Base-by-base conservation (phyloP, 2,113 vertebrate species). In the Drymodes brunneopygia region DNA sequence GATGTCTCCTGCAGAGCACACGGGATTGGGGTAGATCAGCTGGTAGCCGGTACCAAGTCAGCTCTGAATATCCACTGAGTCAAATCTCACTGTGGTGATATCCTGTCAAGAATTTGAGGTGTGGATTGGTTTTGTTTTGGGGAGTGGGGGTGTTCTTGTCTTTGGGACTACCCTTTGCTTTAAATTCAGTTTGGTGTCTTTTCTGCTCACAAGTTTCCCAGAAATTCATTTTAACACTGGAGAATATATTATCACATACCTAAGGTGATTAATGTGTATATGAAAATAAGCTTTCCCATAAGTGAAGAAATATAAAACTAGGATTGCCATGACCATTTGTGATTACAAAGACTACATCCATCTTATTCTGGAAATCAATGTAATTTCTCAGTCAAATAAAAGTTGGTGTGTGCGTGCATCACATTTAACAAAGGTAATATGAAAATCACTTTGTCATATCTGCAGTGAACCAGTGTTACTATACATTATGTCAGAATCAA, bases 261-360 rank as follows among this genome's bases (percentile, higher is more conserved):
- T 93, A 91, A 77, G 40, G 66, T 94, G 87, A 96, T 93, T 77
- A 94, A 94, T 91, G 62, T 60, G 24, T 74, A 51, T 77, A 56
- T 83, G 87, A 92, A 95, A 97, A 92, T 78, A 77, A 83, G 47
- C 47, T 90, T 95, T 96, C 67, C 58, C 44, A 88, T 81, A 95
- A 93, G 51, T 56, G 67, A 92, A 93, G 75, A 86, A 93, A 92
- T 60, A 83, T 78, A 88, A 92, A 91, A 81, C 45, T 92, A 90
- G 95, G 44, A 42, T 74, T 90, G 36, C 28, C 40, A 21, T 71
- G 79, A 54, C 56, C 67, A 60, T 67, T 86, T 66, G 12, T 78
- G 67, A 93, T 82, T 77, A 81, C 47, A 93, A 86, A 92, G 58
- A 33, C 67, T 56, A 90, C 67, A 93, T 86, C 27, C n/a, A 90